These are phyloP conservation scores for Agelastica alni DNA, from an alignment of 2,888 invertebrate species.

Conservation along the genomic window DNA sequence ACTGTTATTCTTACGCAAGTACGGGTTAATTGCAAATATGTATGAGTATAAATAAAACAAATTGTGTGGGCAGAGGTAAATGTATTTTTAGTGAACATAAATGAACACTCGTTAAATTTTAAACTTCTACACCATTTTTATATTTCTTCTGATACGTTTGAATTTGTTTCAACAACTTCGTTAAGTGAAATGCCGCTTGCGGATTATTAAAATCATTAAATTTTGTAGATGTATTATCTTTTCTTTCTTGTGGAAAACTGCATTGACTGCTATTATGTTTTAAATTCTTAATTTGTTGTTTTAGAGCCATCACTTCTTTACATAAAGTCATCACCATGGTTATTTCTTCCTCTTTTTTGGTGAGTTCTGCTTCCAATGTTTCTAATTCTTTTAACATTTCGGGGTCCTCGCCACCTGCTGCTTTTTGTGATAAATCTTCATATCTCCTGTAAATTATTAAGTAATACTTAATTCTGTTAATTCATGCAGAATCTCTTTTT, in stretches of 20 bases:
- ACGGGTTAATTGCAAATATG: too few species aligned
- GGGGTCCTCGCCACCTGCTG: conserved; percentile 32
- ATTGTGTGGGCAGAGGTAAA: too few species aligned
- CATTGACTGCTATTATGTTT: conserved; percentile 47
- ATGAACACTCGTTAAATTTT: too few species aligned
- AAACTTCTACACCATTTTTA: conserved; percentile 32
- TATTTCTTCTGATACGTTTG: conserved; percentile 51
- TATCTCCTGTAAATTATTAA: conserved; percentile 44
- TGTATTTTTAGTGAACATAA: too few species aligned
- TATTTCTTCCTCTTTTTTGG: conserved; percentile 55
- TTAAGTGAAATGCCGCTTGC: conserved; percentile 51
- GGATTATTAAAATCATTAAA: conserved; percentile 46
- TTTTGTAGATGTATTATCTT: conserved; percentile 26
- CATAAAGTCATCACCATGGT: conserved; percentile 55
- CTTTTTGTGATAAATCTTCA: conserved; percentile 45
- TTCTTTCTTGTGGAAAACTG: conserved; percentile 34
- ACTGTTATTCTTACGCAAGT: too few species aligned
- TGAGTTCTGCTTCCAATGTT: conserved; percentile 49
- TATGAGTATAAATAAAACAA: too few species aligned
- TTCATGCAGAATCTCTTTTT: too few species aligned
- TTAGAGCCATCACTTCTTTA: conserved; percentile 54
- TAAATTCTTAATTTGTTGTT: conserved; percentile 52
- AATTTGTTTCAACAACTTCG: conserved; percentile 54
- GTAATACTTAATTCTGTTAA: too few species aligned
- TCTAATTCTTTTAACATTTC: conserved; percentile 48